These are phyloP conservation scores for Caenorhabditis wallacei DNA, from an alignment of 2,888 invertebrate species.

Conservation along the genomic window DNA sequence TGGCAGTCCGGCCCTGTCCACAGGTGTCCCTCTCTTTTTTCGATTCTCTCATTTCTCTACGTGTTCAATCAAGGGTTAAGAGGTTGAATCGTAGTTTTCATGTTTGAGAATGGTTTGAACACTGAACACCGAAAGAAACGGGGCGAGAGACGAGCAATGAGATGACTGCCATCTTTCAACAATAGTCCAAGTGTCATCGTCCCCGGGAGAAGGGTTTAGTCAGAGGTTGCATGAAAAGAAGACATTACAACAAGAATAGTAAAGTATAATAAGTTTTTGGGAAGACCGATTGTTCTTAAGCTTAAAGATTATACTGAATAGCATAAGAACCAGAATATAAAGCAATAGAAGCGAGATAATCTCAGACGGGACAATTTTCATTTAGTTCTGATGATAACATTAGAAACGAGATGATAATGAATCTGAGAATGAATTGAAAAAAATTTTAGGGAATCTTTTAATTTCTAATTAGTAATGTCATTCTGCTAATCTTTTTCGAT, in stretches of 20 bases:
- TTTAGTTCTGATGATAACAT: too few species aligned
- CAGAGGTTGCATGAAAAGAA: neutral
- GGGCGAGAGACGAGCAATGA: neutral
- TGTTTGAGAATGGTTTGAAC: constrained; percentile 44
- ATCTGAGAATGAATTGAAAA: too few species aligned
- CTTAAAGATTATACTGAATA: too few species aligned
- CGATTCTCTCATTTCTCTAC: neutral
- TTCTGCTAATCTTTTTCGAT: too few species aligned
- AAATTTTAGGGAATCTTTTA: too few species aligned
- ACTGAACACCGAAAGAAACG: constrained; percentile 15
- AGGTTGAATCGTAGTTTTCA: constrained; percentile 39
- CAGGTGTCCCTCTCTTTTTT: constrained; percentile 5
- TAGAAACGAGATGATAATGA: too few species aligned
- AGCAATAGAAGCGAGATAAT: too few species aligned
- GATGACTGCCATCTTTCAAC: constrained; percentile 13
- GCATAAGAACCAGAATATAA: too few species aligned
- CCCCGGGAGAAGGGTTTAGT: neutral
- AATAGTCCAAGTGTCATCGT: constrained; percentile 26
- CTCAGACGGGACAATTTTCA: too few species aligned
- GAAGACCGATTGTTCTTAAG: too few species aligned
- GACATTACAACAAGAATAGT: neutral
- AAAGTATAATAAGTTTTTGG: too few species aligned
- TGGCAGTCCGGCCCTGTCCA: constrained; percentile 11
- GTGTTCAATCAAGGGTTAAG: constrained; percentile 21
- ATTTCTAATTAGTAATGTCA: too few species aligned